A percentile compares a stretch with the other conserved stretches of the same genome.
Conservation (phyloP, 2,888 invertebrate species). For the Gordius sp. region DNA sequence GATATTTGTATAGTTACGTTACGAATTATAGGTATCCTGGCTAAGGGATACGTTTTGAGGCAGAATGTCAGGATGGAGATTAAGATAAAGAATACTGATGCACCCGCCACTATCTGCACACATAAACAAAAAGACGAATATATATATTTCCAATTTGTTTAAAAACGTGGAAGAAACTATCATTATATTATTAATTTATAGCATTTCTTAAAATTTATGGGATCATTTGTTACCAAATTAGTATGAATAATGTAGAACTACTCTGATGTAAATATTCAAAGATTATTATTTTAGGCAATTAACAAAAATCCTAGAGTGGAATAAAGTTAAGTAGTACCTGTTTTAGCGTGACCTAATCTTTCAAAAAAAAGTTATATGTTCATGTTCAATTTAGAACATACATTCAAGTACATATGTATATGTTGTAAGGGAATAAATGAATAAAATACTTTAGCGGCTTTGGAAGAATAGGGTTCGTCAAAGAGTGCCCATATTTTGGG, state of each 20-base stretch:
- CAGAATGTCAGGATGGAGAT: conserved; percentile 81
- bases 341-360: too few relatives aligned
- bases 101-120: conserved; percentile 65
- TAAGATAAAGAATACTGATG: conserved; percentile 83
- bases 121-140: conserved; percentile 26
- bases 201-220: not conserved
- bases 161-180: not conserved
- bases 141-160: not conserved
- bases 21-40: conserved; percentile 46
- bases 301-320: not conserved
- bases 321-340: not conserved
- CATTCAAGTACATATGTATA: too few relatives aligned
- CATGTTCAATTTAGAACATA: too few relatives aligned
- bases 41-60: conserved; percentile 81
- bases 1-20: conserved; percentile 25
- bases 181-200: not conserved
- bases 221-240: not conserved
- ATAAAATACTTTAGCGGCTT: conserved; percentile 70
- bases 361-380: too few relatives aligned
- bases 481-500: conserved; percentile 95
- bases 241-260: too few relatives aligned
- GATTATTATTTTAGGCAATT: not conserved
- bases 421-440: too few relatives aligned
- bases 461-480: conserved; percentile 94
- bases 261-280: too few relatives aligned